Percentiles rank a stretch among this genome's conserved stretches.
These are phyloP conservation scores for Sebastes fasciatus DNA, from an alignment of 2,113 vertebrate genomes.

Conservation along the genomic window DNA sequence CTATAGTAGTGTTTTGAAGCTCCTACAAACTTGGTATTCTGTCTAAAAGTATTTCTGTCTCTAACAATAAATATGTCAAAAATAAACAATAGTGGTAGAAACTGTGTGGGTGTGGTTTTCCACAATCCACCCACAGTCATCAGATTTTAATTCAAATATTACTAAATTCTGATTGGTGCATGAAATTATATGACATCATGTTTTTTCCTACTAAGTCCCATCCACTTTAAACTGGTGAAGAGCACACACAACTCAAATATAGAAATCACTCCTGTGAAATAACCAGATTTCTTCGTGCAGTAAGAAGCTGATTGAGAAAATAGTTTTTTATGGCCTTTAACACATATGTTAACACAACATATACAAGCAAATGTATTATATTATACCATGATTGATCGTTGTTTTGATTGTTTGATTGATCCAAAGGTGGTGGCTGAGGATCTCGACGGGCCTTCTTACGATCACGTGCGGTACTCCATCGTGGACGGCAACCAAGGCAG, in stretches of 20 bases:
- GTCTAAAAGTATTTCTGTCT: background rate
- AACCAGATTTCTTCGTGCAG: background rate
- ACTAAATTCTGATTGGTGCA: background rate
- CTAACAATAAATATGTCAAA: background rate
- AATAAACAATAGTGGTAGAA: background rate
- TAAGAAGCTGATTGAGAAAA: background rate
- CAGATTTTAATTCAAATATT: background rate
- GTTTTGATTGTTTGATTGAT: conserved; percentile 31
- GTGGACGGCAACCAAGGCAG: conserved; percentile 93
- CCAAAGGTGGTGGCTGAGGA: conserved; percentile 94
- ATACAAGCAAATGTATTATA: background rate
- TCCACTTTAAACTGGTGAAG: background rate
- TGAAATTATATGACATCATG: background rate
- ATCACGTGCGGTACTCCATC: conserved; percentile 91
- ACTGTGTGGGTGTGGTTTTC: background rate
- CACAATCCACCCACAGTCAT: background rate
- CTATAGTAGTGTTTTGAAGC: background rate
- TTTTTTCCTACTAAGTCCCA: background rate
- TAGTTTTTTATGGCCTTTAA: background rate
- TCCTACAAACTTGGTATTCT: background rate
- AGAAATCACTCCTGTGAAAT: background rate
- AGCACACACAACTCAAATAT: background rate
- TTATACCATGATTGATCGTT: background rate
- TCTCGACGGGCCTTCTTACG: conserved; percentile 90
- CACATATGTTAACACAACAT: background rate